A percentile compares a stretch with the other conserved stretches of the same genome.
Conservation (phyloP, 2,888 invertebrate genomes). For the Clusia tigrina region DNA sequence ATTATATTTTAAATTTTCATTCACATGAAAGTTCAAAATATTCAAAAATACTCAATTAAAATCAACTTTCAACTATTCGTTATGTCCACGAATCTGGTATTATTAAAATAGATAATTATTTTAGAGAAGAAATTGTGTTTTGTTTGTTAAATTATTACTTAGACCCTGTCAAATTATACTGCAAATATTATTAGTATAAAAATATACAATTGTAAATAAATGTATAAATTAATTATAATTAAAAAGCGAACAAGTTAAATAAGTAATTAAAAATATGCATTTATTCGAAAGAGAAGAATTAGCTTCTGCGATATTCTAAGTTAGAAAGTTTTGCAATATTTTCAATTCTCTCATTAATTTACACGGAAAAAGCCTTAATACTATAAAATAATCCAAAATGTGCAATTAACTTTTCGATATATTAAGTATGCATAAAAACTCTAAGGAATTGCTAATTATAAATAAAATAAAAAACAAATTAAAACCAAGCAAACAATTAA, state of each 20-base stretch:
- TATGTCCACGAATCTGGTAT: too few relatives aligned
- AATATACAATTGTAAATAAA: background rate
- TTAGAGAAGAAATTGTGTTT: background rate
- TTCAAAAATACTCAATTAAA: too few relatives aligned
- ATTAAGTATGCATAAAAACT: background rate
- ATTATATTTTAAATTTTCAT: too few relatives aligned
- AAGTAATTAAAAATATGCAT: background rate
- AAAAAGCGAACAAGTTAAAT: background rate
- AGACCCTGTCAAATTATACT: background rate
- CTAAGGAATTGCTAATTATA: background rate
- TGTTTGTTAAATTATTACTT: background rate
- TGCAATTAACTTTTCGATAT: background rate
- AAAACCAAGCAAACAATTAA: background rate
- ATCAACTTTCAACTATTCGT: too few relatives aligned
- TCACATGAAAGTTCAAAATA: too few relatives aligned
- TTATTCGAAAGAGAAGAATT: background rate
- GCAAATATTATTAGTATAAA: background rate
- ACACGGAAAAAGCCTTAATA: background rate
- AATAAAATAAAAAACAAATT: background rate
- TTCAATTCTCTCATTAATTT: too few relatives aligned
- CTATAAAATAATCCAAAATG: background rate
- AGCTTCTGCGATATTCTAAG: background rate
- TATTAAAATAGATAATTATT: background rate
- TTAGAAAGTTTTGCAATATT: too few relatives aligned
- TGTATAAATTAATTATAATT: background rate